Percentiles rank a stretch among this genome's conserved stretches.
Evolutionary conservation across 2,113 vertebrate genomes (phyloP).

Genomic region (Gallinago paraguaiae): DNA sequence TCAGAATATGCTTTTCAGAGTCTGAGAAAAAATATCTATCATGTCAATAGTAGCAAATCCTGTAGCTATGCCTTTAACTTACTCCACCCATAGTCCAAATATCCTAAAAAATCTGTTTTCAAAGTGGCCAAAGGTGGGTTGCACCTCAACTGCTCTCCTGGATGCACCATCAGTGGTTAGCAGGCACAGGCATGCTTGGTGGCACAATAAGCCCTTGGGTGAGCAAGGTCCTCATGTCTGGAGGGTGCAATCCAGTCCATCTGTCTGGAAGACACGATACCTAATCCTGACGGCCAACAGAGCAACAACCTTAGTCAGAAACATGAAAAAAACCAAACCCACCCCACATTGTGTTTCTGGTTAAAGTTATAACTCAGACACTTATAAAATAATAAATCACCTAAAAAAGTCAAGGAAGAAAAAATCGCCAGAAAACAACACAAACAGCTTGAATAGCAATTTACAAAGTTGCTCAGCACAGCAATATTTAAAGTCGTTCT

Average conservation of each 20-base stretch:
- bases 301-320: background rate
- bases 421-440: background rate
- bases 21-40: background rate
- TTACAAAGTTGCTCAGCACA: slow-evolving; percentile 70
- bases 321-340: background rate
- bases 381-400: slow-evolving; percentile 64
- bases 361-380: slow-evolving; percentile 11
- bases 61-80: slow-evolving; percentile 3
- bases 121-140: background rate
- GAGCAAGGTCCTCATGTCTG: background rate
- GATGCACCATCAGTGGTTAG: background rate
- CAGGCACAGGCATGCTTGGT: background rate
- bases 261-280: background rate
- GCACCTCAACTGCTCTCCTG: background rate
- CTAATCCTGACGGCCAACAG: background rate
- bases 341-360: background rate
- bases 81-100: background rate
- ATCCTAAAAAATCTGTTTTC: background rate
- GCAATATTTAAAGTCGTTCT: slow-evolving; percentile 64
- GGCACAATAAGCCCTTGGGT: background rate
- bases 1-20: background rate
- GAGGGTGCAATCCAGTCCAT: background rate
- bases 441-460: slow-evolving; percentile 71
- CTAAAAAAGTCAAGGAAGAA: slow-evolving; percentile 53
- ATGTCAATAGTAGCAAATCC: background rate